phyloP scores from a whole-genome alignment of 2,888 invertebrate species.

The Rhogogaster chlorosoma region DNA sequence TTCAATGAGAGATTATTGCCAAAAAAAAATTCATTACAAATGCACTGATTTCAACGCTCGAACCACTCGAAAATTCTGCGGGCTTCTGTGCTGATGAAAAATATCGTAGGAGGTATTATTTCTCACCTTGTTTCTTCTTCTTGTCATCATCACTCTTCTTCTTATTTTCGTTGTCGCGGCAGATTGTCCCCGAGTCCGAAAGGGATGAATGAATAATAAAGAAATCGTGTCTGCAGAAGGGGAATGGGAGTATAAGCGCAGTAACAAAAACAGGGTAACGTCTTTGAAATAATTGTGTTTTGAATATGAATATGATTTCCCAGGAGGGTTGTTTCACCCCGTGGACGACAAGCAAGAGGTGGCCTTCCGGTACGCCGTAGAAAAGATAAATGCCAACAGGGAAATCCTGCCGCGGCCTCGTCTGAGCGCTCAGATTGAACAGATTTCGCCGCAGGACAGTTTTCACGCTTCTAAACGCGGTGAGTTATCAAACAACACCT shows the following conservation, averaged over 20 bases:
- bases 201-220: conserved; percentile 47
- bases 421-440: conserved; percentile 93
- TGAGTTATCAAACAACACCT: conserved; percentile 75
- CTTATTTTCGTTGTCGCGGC: neutral
- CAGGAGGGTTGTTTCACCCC: conserved; percentile 94
- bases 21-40: too few species aligned
- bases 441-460: conserved; percentile 94
- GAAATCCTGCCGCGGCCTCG: conserved; percentile 92
- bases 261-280: conserved; percentile 3
- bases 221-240: neutral
- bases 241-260: neutral
- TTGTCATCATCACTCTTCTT: neutral
- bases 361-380: conserved; percentile 95
- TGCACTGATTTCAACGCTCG: too few species aligned
- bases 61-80: too few species aligned
- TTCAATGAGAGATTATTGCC: too few species aligned
- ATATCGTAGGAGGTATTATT: neutral
- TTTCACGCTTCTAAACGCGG: conserved; percentile 97
- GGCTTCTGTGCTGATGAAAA: neutral
- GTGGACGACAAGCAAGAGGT: conserved; percentile 93
- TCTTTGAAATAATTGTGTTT: conserved; percentile 46
- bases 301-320: conserved; percentile 66
- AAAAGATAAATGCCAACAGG: conserved; percentile 92
- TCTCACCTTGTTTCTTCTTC: neutral
- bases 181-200: neutral